Evolutionary conservation across 2,113 vertebrate species (phyloP).

Genomic region (Aegotheles bennettii): DNA sequence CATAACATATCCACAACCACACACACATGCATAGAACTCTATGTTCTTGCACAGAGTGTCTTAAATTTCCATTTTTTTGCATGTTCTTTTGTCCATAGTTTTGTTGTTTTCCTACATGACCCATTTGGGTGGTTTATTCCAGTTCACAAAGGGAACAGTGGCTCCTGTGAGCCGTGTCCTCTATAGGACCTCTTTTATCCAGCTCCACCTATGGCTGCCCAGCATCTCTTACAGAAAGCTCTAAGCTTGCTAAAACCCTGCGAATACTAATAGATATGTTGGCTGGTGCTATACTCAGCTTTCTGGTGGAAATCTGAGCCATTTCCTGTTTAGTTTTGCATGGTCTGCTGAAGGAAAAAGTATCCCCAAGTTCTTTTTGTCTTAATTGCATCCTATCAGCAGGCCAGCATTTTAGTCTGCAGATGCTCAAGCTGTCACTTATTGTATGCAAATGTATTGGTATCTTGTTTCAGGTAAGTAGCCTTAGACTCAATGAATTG

Average conservation of each 20-base stretch:
- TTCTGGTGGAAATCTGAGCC: background rate
- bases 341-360: background rate
- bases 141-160: background rate
- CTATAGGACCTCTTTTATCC: background rate
- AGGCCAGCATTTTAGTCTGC: background rate
- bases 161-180: background rate
- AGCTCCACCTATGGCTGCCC: background rate
- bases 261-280: background rate
- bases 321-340: background rate
- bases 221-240: background rate
- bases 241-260: background rate
- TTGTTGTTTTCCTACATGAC: background rate
- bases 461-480: background rate
- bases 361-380: background rate
- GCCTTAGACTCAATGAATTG: background rate
- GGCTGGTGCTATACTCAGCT: background rate
- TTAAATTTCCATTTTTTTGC: background rate
- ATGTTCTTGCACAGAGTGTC: background rate
- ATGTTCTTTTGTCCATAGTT: background rate
- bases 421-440: background rate
- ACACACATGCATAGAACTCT: background rate
- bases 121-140: background rate
- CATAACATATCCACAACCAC: background rate
- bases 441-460: background rate
- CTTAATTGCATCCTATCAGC: background rate